These are phyloP conservation scores for Phylloscopus collybita DNA, from an alignment of 2,797 vertebrate genomes.

Conservation along the genomic window DNA sequence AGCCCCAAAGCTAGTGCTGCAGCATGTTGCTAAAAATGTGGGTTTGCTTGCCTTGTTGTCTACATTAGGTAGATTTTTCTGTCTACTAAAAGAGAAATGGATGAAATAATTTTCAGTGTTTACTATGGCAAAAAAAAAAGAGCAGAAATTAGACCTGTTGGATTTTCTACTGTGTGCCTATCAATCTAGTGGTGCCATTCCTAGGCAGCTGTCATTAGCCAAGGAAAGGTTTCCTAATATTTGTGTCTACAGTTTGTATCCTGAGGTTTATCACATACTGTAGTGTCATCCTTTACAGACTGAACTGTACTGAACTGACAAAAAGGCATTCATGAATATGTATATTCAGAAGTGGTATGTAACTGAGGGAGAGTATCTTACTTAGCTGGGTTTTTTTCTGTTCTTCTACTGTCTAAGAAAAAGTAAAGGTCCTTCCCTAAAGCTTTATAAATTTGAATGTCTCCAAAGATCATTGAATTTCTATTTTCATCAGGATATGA, in stretches of 20 bases:
- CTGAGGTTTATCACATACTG: background rate
- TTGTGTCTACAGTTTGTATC: background rate
- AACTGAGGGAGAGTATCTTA: background rate
- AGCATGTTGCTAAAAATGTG: background rate
- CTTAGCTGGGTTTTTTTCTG: background rate
- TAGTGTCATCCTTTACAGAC: background rate
- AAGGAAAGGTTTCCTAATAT: slow-evolving; percentile 5
- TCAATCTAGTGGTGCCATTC: background rate
- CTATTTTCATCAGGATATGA: background rate
- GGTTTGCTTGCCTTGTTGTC: background rate
- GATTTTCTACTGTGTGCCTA: background rate
- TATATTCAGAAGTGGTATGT: background rate
- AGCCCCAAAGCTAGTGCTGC: background rate
- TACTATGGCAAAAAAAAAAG: background rate
- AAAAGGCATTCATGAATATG: background rate
- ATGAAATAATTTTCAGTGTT: background rate
- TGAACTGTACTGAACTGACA: background rate
- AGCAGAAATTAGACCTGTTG: background rate
- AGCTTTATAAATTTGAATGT: background rate
- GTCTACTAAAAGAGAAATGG: background rate
- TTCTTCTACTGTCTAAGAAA: background rate
- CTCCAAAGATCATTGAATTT: background rate
- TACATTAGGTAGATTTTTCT: background rate
- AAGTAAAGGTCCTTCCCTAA: background rate
- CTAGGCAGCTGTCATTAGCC: background rate